Base-by-base conservation (phyloP, 2,797 vertebrate species). In the Lemur catta region DNA sequence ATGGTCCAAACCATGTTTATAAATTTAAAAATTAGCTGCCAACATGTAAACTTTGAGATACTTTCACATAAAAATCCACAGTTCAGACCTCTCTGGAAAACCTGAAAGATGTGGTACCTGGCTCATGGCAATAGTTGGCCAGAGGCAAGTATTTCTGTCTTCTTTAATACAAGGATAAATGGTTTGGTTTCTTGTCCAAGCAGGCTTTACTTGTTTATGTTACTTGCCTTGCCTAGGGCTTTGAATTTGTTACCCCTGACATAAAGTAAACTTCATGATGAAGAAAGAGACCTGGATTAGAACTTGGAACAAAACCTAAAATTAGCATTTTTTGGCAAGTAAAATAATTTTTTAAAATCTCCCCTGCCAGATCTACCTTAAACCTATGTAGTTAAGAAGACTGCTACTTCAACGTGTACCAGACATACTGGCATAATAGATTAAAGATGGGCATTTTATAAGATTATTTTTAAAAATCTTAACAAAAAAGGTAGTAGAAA, bases 231-330 rank as follows among this genome's bases (percentile, higher is more conserved):
- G n/a, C 72, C 8, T 71, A 80, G 84, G 15, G 18, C 50, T 96
- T 43, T 81, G 33, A 90, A 20, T 30, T 91, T 93, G 12, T 88
- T 74, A 92, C 28, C 28, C 43, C 5, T 85, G 67, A 85, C 30
- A 92, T 33, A 78, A 67, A 80, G 20, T 57, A 93, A 88, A 91
- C 18, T 33, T 88, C 48, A 82, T 6, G 20, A 15, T 91, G 52
- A 96, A 93, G 57, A 75, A 89, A 59, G 30, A 88, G 50, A 89
- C 38, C 28, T 84, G 3, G 22, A 80, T 94, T 93, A 92, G 89
- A 94, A 91, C 13, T 90, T 85, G 35, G n/a, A 46, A 78, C 7
- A 92, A 88, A 90, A 84, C 4, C 43, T 46, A 76, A 95, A 94
- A 63, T n/a, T 90, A 87, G 9, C 41, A 78, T 3, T 41, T 65